phyloP scores from a whole-genome alignment of 2,797 vertebrate genomes.

The Lepus townsendii region DNA sequence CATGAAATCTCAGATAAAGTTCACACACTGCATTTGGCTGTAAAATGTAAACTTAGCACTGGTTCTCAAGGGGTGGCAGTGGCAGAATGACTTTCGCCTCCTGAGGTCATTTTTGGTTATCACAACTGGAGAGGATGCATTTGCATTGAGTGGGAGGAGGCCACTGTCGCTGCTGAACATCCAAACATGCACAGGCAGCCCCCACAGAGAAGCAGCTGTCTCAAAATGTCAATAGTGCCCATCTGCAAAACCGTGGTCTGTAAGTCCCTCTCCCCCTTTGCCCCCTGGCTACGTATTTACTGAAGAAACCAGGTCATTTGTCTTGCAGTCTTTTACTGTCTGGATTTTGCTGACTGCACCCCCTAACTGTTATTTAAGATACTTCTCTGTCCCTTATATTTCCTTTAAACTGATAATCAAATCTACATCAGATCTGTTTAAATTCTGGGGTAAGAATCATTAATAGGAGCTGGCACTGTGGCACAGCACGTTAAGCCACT shows the following conservation, averaged over 20 bases:
- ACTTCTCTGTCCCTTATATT: neutral
- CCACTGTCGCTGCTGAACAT: neutral
- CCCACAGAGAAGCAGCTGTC: neutral
- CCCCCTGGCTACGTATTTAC: neutral
- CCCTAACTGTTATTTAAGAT: slow-evolving; percentile 12
- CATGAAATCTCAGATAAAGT: slow-evolving; percentile 53
- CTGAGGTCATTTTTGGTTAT: neutral
- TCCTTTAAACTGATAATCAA: neutral
- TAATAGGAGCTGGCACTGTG: neutral
- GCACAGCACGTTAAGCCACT: no score
- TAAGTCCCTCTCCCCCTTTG: neutral
- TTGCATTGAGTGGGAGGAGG: neutral
- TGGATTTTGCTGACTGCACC: slow-evolving; percentile 50
- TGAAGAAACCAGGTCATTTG: slow-evolving; percentile 48
- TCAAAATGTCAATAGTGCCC: neutral
- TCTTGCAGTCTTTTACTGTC: neutral
- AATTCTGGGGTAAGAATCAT: neutral
- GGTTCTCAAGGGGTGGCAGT: neutral
- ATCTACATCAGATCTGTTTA: slow-evolving; percentile 26
- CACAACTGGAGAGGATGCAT: neutral
- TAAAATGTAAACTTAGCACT: neutral
- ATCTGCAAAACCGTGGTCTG: slow-evolving; percentile 7
- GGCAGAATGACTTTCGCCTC: neutral
- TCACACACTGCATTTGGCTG: neutral
- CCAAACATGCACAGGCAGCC: neutral